Base-by-base conservation (phyloP, 2,888 invertebrate species). In the Thereva nobilitata region DNA sequence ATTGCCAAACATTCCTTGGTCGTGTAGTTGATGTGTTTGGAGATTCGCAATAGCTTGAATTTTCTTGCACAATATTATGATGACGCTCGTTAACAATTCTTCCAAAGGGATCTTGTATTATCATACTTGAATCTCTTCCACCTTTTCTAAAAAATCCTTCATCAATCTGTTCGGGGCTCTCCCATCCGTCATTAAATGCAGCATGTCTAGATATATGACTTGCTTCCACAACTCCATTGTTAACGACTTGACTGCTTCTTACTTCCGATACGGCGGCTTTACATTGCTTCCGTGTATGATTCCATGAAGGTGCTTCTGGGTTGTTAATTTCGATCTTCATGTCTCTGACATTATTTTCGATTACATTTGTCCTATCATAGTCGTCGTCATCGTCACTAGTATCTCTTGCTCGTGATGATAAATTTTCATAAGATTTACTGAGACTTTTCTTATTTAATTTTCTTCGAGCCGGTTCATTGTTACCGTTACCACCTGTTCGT, bases 271-370 rank as follows among this genome's bases (percentile, higher is more conserved):
- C 23, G 9, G 34, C n/a, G 8, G 6, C 47, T 44, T 45, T 4
- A 7, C 3, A 8, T 12, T 12, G 4, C 4, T 54, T 4, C 23
- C 23, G 23, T 23, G 23, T 23, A 23, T 23, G 23, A 23, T 23
- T 23, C 23, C 23, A 23, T 23, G 23, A 23, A 23, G 23, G 23
- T 38, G 12, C 44, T 45, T 45, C 12, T 4, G 23, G 4, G 38
- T 55, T 37, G 35, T 8, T 5, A 34, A 68, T 64, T 37, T 42
- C 57, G 12, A 61, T 50, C 23, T 38, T 35, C 52, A 72, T 67
- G 52, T 69, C 68, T 34, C 70, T 68, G 34, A 72, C 71, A 61
- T 71, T 67, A 54, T 73, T 72, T 38, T 70, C 72, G 23, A 73
- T 72, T 47, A 72, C 69, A 23, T 71, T 70, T 5, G 72, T 67